Evolutionary conservation across 1,140 invertebrate species (phyloP), one percentile per base, ranked within the genome.

Genomic region (Drosophila sp.): DNA sequence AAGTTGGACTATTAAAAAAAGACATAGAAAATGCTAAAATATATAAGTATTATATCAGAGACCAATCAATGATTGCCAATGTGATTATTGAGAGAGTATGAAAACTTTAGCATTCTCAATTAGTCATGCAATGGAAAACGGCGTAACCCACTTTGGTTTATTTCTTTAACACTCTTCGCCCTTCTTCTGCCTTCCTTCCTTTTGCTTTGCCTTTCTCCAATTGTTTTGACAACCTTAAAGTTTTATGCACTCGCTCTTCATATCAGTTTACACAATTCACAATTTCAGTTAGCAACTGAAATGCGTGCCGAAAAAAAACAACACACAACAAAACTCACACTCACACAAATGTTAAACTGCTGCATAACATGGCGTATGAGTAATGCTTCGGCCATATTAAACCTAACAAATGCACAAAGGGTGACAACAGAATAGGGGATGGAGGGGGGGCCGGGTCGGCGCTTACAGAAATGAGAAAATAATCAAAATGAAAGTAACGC

Each of bases 331-430:
- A 23, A 4, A 23, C 44, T 1, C 6, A 23, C 0, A 23, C 5
- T 17, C 41, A 17, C 0, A 44, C 17, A 50, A 27, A 50, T 10
- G 23, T 2, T 8, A 10, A 50, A 60, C 64, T 65, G 57, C 57
- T 75, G 72, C 50, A 75, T 35, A 75, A 75, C 72, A 73, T 32
- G 72, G 72, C 72, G 72, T 75, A 75, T 75, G 64, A 75, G 72
- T 75, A 75, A 75, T 75, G 64, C 72, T 11, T 4, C 25, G 44
- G 44, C 23, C 44, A 50, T 50, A 50, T 27, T 27, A 50, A 27
- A 50, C 44, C 44, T 4, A 50, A 50, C 44, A 50, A 50, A 50
- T 50, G 44, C 44, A 50, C 27, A 27, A 50, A 27, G 23, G 23
- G 44, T 29, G 32, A 17, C 33, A 17, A 17, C 17, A 17, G 17